Evolutionary conservation across 2,888 invertebrate species (phyloP), one percentile per base, ranked within the genome.

Genomic region (Pandemis cinnamomeana): DNA sequence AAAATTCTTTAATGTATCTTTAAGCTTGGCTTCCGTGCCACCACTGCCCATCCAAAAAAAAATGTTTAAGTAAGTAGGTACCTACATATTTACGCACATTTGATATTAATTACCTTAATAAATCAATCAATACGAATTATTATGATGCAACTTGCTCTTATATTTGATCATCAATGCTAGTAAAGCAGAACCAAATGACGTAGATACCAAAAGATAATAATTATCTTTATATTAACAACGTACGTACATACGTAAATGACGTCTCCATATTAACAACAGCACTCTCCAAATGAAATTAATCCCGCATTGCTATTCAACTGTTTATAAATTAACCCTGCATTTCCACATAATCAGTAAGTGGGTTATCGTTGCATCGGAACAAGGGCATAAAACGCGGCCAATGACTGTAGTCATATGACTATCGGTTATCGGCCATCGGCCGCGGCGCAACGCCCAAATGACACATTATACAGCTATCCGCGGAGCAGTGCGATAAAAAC

Each of bases 401-500:
- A 77, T 72, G 72, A 72, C 78, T 77, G 75, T 71, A 67, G 68
- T 78, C 77, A 78, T 75, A 71, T 78, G 76, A 78, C 63, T 58
- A 60, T 15, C 53, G 11, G 58, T 75, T 75, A 78, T 78, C 78
- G 55, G 68, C 27, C 44, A 64, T 68, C 66, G 66, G 67, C 15
- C 36, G 36, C 36, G 53, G 72, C 51, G 67, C 67, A 51, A 41
- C 60, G 42, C 53, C 62, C 62, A 72, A 67, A 72, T 61, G 20
- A 41, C 68, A 46, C 58, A 67, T 67, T 67, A 67, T 41, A 27
- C 67, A 2, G 27, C 58, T 11, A 58, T 58, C 61, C 53, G 41
- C n/a, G 10, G 3, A 53, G n/a, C 67, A 11, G n/a, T 10, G 51
- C 60, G 69, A 73, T 73, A 73, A 73, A 63, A 69, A 48, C 42